These are phyloP conservation scores for Siderastrea radians DNA, from an alignment of 92 coral and sea anemone genomes.

Conservation along the genomic window DNA sequence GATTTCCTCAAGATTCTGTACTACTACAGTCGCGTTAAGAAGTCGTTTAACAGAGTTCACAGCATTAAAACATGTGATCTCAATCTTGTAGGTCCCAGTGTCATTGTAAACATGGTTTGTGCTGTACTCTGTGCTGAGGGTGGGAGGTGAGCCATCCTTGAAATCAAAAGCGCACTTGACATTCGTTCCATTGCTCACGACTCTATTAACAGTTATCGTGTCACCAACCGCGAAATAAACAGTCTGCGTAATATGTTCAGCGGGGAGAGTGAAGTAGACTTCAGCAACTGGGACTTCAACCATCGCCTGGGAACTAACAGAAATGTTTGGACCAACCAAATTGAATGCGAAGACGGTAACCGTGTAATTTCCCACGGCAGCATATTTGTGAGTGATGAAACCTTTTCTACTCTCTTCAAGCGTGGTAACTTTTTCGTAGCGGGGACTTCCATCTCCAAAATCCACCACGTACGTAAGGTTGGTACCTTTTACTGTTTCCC, in stretches of 20 bases:
- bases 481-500: conserved; percentile 85
- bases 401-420: conserved; percentile 50
- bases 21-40: conserved; percentile 81
- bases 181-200: conserved; percentile 74
- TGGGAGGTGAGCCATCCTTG: conserved; percentile 70
- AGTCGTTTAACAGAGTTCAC: conserved; percentile 78
- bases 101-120: conserved; percentile 73
- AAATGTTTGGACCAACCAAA: conserved; percentile 82
- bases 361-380: conserved; percentile 85
- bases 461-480: conserved; percentile 85
- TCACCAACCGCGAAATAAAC: conserved; percentile 83
- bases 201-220: conserved; percentile 65
- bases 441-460: conserved; percentile 85
- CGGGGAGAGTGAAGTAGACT: conserved; percentile 67
- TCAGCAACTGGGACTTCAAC: conserved; percentile 89
- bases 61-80: conserved; percentile 86
- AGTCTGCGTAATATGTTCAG: conserved; percentile 64
- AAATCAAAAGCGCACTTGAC: conserved; percentile 84
- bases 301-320: conserved; percentile 73
- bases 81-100: conserved; percentile 78
- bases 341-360: conserved; percentile 80
- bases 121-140: conserved; percentile 35
- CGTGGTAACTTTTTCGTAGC: conserved; percentile 42
- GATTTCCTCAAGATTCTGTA: conserved; percentile 71
- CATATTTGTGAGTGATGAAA: conserved; percentile 66